Evolutionary conservation across 2,888 invertebrate genomes (phyloP), one percentile per base, ranked within the genome.

Genomic region (Arrhopalites spinosus): DNA sequence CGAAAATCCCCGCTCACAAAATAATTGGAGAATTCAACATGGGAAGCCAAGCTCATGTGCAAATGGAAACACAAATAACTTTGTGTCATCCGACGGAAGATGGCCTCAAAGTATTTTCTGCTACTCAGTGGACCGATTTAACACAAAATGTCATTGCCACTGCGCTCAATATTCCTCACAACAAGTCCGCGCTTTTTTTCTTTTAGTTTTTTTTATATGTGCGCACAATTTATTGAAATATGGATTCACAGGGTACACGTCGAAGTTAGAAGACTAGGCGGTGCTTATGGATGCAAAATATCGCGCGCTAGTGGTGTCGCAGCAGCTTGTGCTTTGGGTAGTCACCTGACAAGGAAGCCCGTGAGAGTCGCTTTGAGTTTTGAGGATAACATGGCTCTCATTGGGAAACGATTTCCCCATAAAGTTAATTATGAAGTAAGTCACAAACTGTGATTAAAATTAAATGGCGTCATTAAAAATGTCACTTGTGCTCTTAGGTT

Each of bases 281-380:
- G 95, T 13, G 93, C 87, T 0, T 96, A 91, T 84, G 95, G 95
- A 0, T 89, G 88, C 0, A 95, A 95, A 86, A 89, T 93, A 67
- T 88, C 89, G 0, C 88, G 93, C 5, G 30, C 68, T 1, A 23
- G 30, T n/a, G 86, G 88, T 13, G 84, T 90, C 0, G 88, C 91
- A 0, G 88, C 89, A 43, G 91, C 91, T 0, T 90, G 91, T 76
- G 90, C 92, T 0, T 83, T 95, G 17, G 93, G 91, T 0, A 90
- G 92, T 0, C 85, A 89, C 78, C 88, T 89, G 56, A 85, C 90
- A 68, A 87, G 88, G 83, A 87, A 89, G 61, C 93, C 95, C 0
- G 91, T 92, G 0, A 88, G 92, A 36, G 89, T 95, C 74, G 89
- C 90, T 0, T 85, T 93, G 86, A 87, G 90, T 27, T 87, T 95